These are phyloP conservation scores for Caligus rogercresseyi DNA, from an alignment of 1,140 invertebrate species.

Conservation along the genomic window DNA sequence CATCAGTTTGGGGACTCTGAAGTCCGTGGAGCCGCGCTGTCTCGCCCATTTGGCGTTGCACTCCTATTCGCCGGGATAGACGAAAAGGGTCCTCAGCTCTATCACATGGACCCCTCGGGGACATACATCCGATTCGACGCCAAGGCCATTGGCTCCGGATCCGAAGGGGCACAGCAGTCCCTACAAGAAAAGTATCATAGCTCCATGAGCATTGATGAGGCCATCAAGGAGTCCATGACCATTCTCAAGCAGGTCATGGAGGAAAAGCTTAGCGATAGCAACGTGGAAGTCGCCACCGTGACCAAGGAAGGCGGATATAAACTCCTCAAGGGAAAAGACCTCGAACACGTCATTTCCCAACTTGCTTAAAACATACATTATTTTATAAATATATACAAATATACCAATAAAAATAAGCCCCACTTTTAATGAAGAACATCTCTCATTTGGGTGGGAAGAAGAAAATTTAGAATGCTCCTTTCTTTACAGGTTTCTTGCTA, in stretches of 20 bases:
- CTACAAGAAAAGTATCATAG: constrained; percentile 71
- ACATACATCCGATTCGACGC: constrained; percentile 96
- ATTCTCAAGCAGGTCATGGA: constrained; percentile 99
- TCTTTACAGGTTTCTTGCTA: constrained; percentile 26
- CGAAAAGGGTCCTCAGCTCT: constrained; percentile 58
- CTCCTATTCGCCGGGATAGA: constrained; percentile 73
- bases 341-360: constrained; percentile 71
- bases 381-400: not conserved
- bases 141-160: constrained; percentile 97
- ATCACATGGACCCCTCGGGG: constrained; percentile 93
- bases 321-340: constrained; percentile 73
- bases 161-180: constrained; percentile 95
- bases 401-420: not conserved
- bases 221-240: constrained; percentile 69
- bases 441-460: no score
- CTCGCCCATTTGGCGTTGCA: constrained; percentile 95
- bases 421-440: not conserved
- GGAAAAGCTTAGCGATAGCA: constrained; percentile 90
- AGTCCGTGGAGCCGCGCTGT: constrained; percentile 65
- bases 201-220: constrained; percentile 91
- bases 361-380: constrained; percentile 36
- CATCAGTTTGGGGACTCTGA: constrained; percentile 94
- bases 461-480: no score
- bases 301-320: constrained; percentile 65
- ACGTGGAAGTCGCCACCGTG: constrained; percentile 93